Conservation (phyloP, 2,888 invertebrate genomes). For the Coelopa pilipes region DNA sequence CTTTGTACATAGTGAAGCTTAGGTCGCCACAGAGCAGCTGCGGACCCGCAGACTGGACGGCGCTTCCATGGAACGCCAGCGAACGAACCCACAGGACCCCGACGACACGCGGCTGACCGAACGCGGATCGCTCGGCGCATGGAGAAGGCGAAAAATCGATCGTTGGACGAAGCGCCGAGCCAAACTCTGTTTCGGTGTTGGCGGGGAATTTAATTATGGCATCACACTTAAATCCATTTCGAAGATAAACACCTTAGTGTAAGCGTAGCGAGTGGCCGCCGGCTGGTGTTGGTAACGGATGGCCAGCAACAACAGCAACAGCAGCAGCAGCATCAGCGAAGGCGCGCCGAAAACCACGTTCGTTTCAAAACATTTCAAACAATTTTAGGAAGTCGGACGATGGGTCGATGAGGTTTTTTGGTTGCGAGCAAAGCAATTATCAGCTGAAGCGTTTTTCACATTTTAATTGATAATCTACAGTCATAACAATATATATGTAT, state of each 20-base stretch:
- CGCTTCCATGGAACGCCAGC: too few species aligned
- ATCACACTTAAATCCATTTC: slow-evolving; percentile 8
- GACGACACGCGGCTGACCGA: too few species aligned
- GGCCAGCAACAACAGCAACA: not conserved
- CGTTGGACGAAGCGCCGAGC: not conserved
- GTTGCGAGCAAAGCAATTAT: not conserved
- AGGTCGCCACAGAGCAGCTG: too few species aligned
- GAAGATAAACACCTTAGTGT: not conserved
- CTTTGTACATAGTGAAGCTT: too few species aligned
- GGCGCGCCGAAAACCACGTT: too few species aligned
- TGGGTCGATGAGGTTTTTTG: not conserved
- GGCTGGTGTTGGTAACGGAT: too few species aligned
- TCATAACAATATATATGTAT: too few species aligned
- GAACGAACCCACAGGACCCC: too few species aligned
- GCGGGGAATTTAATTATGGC: slow-evolving; percentile 2
- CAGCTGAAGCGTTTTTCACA: not conserved
- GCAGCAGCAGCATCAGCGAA: not conserved
- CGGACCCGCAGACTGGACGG: too few species aligned
- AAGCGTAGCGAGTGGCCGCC: not conserved
- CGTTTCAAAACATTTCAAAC: not conserved
- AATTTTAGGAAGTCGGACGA: not conserved
- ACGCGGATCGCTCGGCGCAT: too few species aligned
- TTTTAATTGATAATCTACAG: not conserved
- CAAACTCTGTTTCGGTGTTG: slow-evolving; percentile 3
- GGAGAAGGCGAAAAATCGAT: slow-evolving; percentile 10